Percentiles rank a stretch among this genome's conserved stretches.
phyloP scores from a whole-genome alignment of 2,888 invertebrate genomes.

The Dolichopus griseipennis region DNA sequence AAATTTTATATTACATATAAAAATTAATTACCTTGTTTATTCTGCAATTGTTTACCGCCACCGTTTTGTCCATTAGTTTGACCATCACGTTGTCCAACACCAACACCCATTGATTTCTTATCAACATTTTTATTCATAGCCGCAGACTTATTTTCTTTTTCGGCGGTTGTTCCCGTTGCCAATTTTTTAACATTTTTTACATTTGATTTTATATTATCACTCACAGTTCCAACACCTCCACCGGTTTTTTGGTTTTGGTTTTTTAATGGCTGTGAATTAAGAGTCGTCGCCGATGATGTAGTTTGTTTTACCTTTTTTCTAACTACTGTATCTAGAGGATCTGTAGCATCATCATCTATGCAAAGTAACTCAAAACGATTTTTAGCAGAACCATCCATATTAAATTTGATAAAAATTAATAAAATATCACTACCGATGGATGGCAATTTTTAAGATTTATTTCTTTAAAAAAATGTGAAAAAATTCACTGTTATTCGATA shows the following conservation, averaged over 20 bases:
- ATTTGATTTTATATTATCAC: constrained; percentile 23
- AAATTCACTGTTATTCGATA: background rate
- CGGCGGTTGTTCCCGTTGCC: constrained; percentile 24
- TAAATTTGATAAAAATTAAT: background rate
- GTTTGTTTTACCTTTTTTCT: constrained; percentile 36
- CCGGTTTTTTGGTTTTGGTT: constrained; percentile 14
- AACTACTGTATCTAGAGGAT: constrained; percentile 43
- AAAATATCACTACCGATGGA: constrained; percentile 10
- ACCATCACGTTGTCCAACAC: constrained; percentile 24
- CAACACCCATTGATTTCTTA: constrained; percentile 24
- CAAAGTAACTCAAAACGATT: constrained; percentile 44
- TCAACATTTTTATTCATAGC: constrained; percentile 39
- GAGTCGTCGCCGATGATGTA: constrained; percentile 17
- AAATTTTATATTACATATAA: too few species aligned
- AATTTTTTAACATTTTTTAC: constrained; percentile 22
- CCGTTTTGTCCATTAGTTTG: constrained; percentile 19
- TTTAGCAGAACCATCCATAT: constrained; percentile 42
- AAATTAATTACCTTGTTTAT: background rate
- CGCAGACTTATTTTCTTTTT: constrained; percentile 42
- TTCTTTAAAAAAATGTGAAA: constrained; percentile 7
- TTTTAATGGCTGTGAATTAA: constrained; percentile 7
- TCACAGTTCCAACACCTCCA: constrained; percentile 17
- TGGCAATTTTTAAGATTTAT: constrained; percentile 7
- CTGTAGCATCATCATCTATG: constrained; percentile 42
- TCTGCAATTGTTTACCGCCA: constrained; percentile 2